Percentiles rank a stretch among this genome's conserved stretches.
These are phyloP conservation scores for Brachionus rotundiformis DNA, from an alignment of 1,140 invertebrate species.

Conservation along the genomic window DNA sequence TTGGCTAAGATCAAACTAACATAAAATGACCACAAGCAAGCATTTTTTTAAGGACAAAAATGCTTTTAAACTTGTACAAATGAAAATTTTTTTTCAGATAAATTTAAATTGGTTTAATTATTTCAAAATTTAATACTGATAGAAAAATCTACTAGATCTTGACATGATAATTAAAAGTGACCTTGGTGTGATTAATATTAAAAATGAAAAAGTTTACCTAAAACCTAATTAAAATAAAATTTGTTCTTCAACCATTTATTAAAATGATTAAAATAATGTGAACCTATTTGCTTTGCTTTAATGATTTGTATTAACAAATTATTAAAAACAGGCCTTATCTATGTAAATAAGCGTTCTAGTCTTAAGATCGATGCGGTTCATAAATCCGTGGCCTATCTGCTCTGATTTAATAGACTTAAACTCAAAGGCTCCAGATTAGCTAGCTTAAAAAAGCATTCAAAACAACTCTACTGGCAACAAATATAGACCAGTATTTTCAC, in stretches of 20 bases:
- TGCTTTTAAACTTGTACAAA: neutral
- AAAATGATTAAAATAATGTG: neutral
- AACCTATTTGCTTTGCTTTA: neutral
- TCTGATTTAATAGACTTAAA: neutral
- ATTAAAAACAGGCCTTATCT: neutral
- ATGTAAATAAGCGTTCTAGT: neutral
- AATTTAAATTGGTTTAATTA: neutral
- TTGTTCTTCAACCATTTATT: too few relatives aligned
- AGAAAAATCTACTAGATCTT: neutral
- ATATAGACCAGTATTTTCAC: neutral
- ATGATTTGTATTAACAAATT: too few relatives aligned
- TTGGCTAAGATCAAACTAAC: neutral
- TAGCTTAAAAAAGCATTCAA: neutral
- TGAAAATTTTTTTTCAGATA: neutral
- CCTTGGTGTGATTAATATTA: neutral
- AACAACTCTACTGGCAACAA: neutral
- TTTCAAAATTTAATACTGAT: neutral
- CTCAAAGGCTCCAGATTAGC: neutral
- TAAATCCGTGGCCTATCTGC: neutral
- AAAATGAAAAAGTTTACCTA: neutral
- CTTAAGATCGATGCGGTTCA: neutral
- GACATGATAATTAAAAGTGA: neutral
- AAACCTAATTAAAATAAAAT: neutral
- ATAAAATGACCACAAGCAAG: neutral
- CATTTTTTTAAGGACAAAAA: neutral